A percentile compares a stretch with the other conserved stretches of the same genome.
phyloP scores from a whole-genome alignment of 2,888 invertebrate genomes.

The Nudaria mundana region DNA sequence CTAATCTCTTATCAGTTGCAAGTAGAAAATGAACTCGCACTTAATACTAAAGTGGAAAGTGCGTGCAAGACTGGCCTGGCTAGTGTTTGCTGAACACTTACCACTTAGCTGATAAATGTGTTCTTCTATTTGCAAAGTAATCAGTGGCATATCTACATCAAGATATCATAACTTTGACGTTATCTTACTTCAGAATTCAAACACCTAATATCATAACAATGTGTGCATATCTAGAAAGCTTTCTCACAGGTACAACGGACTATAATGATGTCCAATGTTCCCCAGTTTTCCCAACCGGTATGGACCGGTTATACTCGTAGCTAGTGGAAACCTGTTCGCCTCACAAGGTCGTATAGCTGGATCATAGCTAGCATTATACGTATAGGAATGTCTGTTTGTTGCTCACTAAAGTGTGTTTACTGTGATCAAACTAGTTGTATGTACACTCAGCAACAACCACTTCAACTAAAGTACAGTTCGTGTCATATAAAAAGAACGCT shows the following conservation, averaged over 20 bases:
- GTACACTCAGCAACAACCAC: neutral
- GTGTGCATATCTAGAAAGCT: conserved; percentile 22
- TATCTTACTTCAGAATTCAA: too few relatives aligned
- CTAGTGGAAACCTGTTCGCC: conserved; percentile 29
- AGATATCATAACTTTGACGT: too few relatives aligned
- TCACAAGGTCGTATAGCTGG: conserved; percentile 35
- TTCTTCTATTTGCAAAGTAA: too few relatives aligned
- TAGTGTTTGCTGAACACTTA: too few relatives aligned
- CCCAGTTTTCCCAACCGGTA: conserved; percentile 30
- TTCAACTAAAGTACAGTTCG: too few relatives aligned
- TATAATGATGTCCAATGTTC: conserved; percentile 33
- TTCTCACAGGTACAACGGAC: conserved; percentile 32
- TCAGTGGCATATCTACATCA: too few relatives aligned
- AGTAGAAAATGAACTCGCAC: too few relatives aligned
- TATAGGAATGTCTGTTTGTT: neutral
- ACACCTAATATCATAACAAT: conserved; percentile 8
- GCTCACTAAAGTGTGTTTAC: neutral
- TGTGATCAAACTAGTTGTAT: conserved; percentile 1
- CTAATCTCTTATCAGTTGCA: too few relatives aligned
- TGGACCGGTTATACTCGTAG: conserved; percentile 23
- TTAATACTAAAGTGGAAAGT: too few relatives aligned
- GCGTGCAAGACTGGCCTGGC: too few relatives aligned
- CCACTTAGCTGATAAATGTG: too few relatives aligned
- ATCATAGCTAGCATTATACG: conserved; percentile 4
- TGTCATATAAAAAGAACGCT: too few relatives aligned